These are phyloP conservation scores for Belgica antarctica DNA, from an alignment of 2,888 invertebrate species.

Conservation along the genomic window DNA sequence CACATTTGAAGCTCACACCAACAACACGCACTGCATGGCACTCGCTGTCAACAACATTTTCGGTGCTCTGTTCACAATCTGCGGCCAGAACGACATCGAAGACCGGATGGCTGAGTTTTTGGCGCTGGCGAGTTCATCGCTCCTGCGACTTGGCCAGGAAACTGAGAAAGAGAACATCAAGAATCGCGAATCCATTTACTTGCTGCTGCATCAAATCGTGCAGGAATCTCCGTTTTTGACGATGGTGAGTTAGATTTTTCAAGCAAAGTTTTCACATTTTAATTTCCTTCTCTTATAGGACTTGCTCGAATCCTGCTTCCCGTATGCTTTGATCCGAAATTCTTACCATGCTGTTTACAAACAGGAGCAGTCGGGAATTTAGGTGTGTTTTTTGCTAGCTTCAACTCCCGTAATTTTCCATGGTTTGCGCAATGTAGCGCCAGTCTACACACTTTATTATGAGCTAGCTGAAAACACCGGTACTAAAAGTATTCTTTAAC, in stretches of 20 bases:
- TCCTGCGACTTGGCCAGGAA: constrained; percentile 91
- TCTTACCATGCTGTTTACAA: constrained; percentile 97
- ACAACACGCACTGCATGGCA: constrained; percentile 98
- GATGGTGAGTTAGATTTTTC: too few relatives aligned
- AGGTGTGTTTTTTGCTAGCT: constrained; percentile 26
- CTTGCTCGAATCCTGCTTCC: constrained; percentile 96
- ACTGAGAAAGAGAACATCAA: constrained; percentile 90
- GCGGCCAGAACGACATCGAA: constrained; percentile 93
- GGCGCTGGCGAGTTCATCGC: constrained; percentile 89
- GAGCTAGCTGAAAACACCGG: constrained; percentile 18
- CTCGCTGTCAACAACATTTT: constrained; percentile 94
- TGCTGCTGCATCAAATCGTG: constrained; percentile 94
- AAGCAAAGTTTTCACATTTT: too few relatives aligned
- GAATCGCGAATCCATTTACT: constrained; percentile 95
- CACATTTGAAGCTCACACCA: constrained; percentile 89
- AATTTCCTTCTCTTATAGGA: too few relatives aligned
- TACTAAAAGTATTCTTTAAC: too few relatives aligned
- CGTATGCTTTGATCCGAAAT: constrained; percentile 95
- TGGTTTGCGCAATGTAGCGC: not conserved
- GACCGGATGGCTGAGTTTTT: constrained; percentile 96
- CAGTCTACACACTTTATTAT: not conserved
- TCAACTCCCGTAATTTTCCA: constrained; percentile 27
- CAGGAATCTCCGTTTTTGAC: constrained; percentile 97
- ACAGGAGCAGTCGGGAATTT: constrained; percentile 59
- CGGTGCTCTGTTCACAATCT: constrained; percentile 93